phyloP scores from a whole-genome alignment of 2,888 invertebrate genomes.

The Dynastes grantii region DNA sequence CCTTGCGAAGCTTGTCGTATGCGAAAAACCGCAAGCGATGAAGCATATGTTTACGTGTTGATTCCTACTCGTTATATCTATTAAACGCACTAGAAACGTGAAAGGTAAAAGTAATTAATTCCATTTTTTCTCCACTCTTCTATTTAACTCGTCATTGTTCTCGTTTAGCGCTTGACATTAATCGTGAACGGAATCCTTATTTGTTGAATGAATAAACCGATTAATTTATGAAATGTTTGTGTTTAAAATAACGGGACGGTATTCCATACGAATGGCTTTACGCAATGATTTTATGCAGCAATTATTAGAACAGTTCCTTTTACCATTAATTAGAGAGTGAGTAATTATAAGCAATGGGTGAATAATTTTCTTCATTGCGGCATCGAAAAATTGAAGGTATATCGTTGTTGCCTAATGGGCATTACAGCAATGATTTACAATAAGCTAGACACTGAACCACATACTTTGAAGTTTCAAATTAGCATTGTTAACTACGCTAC shows the following conservation, averaged over 20 bases:
- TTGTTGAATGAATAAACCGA: conserved; percentile 38
- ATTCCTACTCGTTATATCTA: conserved; percentile 12
- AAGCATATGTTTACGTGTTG: conserved; percentile 35
- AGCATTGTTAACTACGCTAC: too few relatives aligned
- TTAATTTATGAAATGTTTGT: conserved; percentile 40
- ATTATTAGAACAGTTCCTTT: conserved; percentile 10
- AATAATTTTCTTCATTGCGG: neutral
- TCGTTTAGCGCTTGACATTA: conserved; percentile 36
- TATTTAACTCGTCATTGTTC: conserved; percentile 45
- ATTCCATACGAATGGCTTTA: neutral
- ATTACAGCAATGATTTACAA: neutral
- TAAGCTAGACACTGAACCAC: neutral
- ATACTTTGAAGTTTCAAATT: too few relatives aligned
- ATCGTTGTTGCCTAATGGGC: neutral
- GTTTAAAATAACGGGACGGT: conserved; percentile 25
- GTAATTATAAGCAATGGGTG: neutral
- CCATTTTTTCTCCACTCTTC: conserved; percentile 34
- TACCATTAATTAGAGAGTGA: conserved; percentile 7
- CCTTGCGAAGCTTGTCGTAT: conserved; percentile 47
- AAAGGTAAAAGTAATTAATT: conserved; percentile 51
- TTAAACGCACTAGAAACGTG: conserved; percentile 43
- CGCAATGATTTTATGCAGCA: neutral
- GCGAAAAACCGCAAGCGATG: conserved; percentile 30
- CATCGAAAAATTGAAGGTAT: neutral
- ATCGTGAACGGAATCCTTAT: conserved; percentile 42